phyloP scores from a whole-genome alignment of 2,888 invertebrate genomes.

The Artemia sinica region DNA sequence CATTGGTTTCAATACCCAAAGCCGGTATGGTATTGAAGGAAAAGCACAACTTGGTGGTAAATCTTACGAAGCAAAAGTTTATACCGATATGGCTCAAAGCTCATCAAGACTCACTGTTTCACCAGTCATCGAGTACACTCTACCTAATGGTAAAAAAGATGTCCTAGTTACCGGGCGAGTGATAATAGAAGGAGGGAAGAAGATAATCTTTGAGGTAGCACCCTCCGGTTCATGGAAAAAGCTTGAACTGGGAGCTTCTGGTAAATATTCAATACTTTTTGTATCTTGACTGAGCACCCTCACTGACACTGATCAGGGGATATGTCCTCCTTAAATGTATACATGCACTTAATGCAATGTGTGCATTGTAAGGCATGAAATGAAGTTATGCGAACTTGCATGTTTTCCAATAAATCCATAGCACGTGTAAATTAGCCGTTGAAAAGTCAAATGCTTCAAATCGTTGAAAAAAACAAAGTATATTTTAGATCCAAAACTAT shows the following conservation, averaged over 20 bases:
- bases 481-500: too few species aligned
- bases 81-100: constrained; percentile 6
- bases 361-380: too few species aligned
- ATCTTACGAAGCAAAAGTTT: constrained; percentile 4
- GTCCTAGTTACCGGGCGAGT: not conserved
- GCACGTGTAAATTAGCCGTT: too few species aligned
- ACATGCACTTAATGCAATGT: too few species aligned
- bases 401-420: too few species aligned
- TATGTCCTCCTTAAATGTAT: too few species aligned
- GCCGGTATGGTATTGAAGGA: not conserved
- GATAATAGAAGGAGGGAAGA: not conserved
- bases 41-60: not conserved
- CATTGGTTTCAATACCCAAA: not conserved
- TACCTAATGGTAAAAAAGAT: constrained; percentile 6
- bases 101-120: not conserved
- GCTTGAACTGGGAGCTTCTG: not conserved
- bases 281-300: too few species aligned
- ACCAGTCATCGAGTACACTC: not conserved
- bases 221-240: constrained; percentile 1
- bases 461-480: too few species aligned
- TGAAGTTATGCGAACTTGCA: too few species aligned
- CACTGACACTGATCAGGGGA: too few species aligned
- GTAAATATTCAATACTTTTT: not conserved
- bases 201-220: not conserved
- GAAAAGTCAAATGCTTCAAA: too few species aligned